Conservation (phyloP, 2,113 vertebrate genomes). For the Fulmarus glacialis region DNA sequence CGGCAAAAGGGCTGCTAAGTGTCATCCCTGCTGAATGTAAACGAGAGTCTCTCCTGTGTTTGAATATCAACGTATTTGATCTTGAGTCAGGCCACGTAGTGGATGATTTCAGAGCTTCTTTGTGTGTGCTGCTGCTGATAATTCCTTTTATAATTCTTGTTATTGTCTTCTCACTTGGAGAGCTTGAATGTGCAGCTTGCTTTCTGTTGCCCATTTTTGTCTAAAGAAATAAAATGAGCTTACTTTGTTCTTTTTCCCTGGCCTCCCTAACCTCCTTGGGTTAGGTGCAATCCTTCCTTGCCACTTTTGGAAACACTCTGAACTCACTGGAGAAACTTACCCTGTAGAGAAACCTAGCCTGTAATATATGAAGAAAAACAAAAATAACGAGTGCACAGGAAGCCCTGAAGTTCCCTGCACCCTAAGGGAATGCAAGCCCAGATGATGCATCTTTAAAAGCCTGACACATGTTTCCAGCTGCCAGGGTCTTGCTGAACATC, state of each 20-base stretch:
- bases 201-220: neutral
- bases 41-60: neutral
- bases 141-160: constrained; percentile 32
- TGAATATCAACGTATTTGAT: constrained; percentile 25
- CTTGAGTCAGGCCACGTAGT: constrained; percentile 8
- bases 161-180: constrained; percentile 18
- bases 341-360: neutral
- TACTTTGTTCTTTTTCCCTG: neutral
- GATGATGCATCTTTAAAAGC: neutral
- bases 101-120: constrained; percentile 4
- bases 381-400: neutral
- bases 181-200: neutral
- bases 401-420: neutral
- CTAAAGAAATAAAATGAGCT: neutral
- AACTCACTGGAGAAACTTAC: neutral
- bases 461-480: neutral
- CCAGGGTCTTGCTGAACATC: neutral
- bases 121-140: neutral
- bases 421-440: neutral
- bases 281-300: neutral
- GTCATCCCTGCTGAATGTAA: constrained; percentile 34
- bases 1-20: constrained; percentile 10
- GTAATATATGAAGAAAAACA: neutral
- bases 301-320: neutral
- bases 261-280: neutral